phyloP scores from a whole-genome alignment of 2,888 invertebrate genomes.

The Xanthorhoe spadicearia region DNA sequence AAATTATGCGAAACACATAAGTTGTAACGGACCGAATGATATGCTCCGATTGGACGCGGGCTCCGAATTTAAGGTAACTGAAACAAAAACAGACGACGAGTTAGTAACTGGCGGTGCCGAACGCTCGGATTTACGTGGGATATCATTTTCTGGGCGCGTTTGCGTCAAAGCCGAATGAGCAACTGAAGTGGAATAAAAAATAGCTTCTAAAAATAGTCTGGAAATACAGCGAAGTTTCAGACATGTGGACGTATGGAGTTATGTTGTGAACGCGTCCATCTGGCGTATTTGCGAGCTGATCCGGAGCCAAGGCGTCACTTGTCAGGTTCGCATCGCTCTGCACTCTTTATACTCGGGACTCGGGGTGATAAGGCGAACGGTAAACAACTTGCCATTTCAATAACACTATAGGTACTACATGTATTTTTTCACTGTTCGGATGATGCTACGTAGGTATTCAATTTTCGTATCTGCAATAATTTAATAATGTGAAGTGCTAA shows the following conservation, averaged over 20 bases:
- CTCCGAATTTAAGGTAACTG: conserved; percentile 79
- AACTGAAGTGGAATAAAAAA: conserved; percentile 76
- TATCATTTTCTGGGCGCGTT: conserved; percentile 58
- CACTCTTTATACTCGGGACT: conserved; percentile 55
- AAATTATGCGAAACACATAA: conserved; percentile 78
- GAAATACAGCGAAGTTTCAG: conserved; percentile 67
- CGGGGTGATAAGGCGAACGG: conserved; percentile 66
- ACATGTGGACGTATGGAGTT: conserved; percentile 70
- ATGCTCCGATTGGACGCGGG: conserved; percentile 69
- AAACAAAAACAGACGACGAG: conserved; percentile 65
- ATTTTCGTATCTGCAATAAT: conserved; percentile 45
- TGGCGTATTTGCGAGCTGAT: conserved; percentile 64
- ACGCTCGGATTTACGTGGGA: conserved; percentile 47
- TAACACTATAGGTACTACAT: conserved; percentile 42
- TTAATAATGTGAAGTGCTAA: conserved; percentile 36
- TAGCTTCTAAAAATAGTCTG: conserved; percentile 71
- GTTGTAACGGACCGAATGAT: conserved; percentile 72
- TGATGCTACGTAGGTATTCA: conserved; percentile 45
- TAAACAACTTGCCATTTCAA: conserved; percentile 67
- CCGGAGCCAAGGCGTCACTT: conserved; percentile 74
- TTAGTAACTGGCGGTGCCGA: conserved; percentile 49
- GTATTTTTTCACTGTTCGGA: conserved; percentile 41
- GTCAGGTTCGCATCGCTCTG: conserved; percentile 60
- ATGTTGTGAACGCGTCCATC: conserved; percentile 48
- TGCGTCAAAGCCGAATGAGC: conserved; percentile 70